Evolutionary conservation across 2,888 invertebrate species (phyloP).

Genomic region (Thymelicus acteon): DNA sequence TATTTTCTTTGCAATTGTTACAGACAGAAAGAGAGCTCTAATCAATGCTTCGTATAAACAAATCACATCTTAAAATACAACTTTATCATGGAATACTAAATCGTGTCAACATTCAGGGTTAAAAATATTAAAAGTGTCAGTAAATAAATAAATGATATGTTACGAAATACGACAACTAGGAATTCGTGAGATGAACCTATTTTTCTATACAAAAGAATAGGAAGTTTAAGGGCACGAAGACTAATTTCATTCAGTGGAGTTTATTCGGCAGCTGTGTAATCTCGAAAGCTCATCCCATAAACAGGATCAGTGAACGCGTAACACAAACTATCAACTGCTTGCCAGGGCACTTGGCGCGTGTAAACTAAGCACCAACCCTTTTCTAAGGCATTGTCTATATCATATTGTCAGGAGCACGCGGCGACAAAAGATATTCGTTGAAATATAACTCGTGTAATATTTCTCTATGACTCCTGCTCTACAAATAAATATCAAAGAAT

Average conservation of each 20-base stretch:
- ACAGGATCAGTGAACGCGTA: constrained; percentile 38
- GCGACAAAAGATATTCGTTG: constrained; percentile 78
- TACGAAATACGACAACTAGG: too few relatives aligned
- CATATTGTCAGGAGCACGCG: constrained; percentile 81
- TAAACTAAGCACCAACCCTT: constrained; percentile 74
- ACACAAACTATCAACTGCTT: constrained; percentile 42
- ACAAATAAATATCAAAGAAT: constrained; percentile 43
- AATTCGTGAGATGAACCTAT: neutral
- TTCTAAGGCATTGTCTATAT: constrained; percentile 81
- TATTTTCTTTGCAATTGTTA: too few relatives aligned
- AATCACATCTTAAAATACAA: too few relatives aligned
- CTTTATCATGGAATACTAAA: too few relatives aligned
- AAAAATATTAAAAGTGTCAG: too few relatives aligned
- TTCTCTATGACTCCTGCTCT: constrained; percentile 63
- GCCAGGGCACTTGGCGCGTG: constrained; percentile 44
- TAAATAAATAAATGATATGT: too few relatives aligned
- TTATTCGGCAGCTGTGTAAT: constrained; percentile 35
- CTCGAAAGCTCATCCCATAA: constrained; percentile 37
- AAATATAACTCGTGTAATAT: constrained; percentile 77
- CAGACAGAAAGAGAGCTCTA: too few relatives aligned
- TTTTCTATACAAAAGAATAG: neutral
- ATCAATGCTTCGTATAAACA: too few relatives aligned
- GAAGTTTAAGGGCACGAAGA: neutral
- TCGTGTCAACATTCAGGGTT: too few relatives aligned
- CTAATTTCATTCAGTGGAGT: neutral